Evolutionary conservation across 2,888 invertebrate genomes (phyloP), one percentile per base, ranked within the genome.

Genomic region (Tetrapedia diversipes): DNA sequence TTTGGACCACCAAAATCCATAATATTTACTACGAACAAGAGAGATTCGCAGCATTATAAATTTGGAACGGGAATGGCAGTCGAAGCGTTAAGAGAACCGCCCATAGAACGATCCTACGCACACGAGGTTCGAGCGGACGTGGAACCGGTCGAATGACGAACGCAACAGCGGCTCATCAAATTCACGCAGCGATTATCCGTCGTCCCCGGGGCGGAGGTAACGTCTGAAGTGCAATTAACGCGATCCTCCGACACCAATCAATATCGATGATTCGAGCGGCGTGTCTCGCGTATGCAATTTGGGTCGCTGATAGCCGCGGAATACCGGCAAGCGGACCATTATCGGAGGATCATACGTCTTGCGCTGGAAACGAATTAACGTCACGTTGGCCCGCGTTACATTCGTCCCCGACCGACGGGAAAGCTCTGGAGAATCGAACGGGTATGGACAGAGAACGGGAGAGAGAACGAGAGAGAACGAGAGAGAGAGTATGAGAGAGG

Each of bases 331-430:
- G 27, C 66, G 56, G 54, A 39, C 73, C 75, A 83, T 81, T 83
- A 83, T 83, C 77, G 80, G 68, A 66, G 74, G 74, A 80, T 80
- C 83, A 68, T 83, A 81, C 83, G 81, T 83, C 80, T 83, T 78
- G 70, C 73, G 45, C 68, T 60, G 66, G 80, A 80, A 82, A 84
- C 82, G 80, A 80, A 84, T 84, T 84, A 82, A 84, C 78, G 84
- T 84, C 82, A 75, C 61, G 82, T 70, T 84, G 73, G 49, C 73
- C 57, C 47, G 65, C 72, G 78, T 74, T 72, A 72, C 67, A 57
- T 72, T 72, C 65, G 57, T 41, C 43, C 68, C 29, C 63, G 69
- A 29, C 39, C n/a, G 61, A 70, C 61, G 39, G 56, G 47, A 64
- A 32, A 39, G 34, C 37, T 45, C 39, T 27, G 19, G 61, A 56